phyloP scores from a whole-genome alignment of 2,113 vertebrate species.

The Poecilia latipinna region DNA sequence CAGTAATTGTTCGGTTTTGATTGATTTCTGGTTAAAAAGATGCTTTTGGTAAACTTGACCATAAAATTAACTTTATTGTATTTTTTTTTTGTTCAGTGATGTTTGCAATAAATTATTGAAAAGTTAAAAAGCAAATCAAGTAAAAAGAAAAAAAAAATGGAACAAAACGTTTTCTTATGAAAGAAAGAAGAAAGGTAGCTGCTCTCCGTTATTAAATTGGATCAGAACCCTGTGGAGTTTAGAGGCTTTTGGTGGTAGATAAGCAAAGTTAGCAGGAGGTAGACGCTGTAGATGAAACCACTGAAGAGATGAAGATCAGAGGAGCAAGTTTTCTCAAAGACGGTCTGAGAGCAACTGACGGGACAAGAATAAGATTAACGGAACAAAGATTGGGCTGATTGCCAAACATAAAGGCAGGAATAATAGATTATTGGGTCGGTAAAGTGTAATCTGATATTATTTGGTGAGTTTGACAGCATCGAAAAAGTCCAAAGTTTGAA shows the following conservation, averaged over 20 bases:
- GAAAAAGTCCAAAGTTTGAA: too few species aligned
- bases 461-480: too few species aligned
- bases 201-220: background rate
- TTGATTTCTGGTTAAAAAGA: background rate
- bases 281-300: too few species aligned
- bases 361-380: background rate
- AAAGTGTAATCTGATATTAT: background rate
- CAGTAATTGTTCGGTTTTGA: too few species aligned
- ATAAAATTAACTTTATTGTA: background rate
- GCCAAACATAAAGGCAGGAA: background rate
- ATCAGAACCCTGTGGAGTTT: background rate
- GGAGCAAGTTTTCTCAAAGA: background rate
- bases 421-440: background rate
- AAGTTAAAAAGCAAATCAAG: background rate
- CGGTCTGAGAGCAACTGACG: background rate
- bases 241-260: background rate
- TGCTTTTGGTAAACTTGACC: background rate
- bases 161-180: background rate
- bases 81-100: background rate
- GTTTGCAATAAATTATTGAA: background rate
- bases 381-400: background rate
- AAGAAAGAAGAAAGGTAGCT: background rate
- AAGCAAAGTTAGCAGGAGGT: background rate
- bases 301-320: too few species aligned
- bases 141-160: background rate